Evolutionary conservation across 1,140 invertebrate species (phyloP).

Genomic region (Euglossa dilemma): DNA sequence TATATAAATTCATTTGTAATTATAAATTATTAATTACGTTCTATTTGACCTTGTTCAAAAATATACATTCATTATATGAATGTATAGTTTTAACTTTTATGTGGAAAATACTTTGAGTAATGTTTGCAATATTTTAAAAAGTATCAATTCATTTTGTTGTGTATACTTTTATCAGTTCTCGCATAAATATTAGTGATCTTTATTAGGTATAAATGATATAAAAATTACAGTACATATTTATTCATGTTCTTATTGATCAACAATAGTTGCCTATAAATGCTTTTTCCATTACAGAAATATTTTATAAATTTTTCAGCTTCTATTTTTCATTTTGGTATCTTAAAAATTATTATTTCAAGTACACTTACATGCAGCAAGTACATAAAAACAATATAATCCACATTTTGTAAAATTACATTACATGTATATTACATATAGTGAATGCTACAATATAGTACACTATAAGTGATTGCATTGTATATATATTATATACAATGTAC

Average conservation of each 20-base stretch:
- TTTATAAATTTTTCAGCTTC: not conserved
- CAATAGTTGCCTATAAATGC: not conserved
- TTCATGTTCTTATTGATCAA: not conserved
- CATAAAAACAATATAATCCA: not conserved
- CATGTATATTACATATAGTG: not conserved
- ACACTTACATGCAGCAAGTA: not conserved
- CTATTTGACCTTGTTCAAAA: not conserved
- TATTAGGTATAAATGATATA: not conserved
- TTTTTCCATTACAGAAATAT: not conserved
- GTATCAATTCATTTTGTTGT: slow-evolving; percentile 14
- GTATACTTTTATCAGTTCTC: not conserved
- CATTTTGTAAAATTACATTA: not conserved
- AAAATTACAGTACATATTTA: slow-evolving; percentile 20
- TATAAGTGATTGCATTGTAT: slow-evolving; percentile 37
- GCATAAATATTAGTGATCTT: not conserved
- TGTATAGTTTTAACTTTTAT: slow-evolving; percentile 13
- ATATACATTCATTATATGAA: not conserved
- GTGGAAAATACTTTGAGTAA: not conserved
- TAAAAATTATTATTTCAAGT: not conserved
- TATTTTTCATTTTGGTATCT: not conserved
- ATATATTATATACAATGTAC: not conserved
- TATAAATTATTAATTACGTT: slow-evolving; percentile 27
- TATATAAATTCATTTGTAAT: slow-evolving; percentile 16
- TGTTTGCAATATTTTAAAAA: slow-evolving; percentile 32
- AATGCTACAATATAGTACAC: slow-evolving; percentile 7